Percentiles rank a stretch among this genome's conserved stretches.
phyloP scores from a whole-genome alignment of 1,140 invertebrate genomes.

The Agraylea sexmaculata region DNA sequence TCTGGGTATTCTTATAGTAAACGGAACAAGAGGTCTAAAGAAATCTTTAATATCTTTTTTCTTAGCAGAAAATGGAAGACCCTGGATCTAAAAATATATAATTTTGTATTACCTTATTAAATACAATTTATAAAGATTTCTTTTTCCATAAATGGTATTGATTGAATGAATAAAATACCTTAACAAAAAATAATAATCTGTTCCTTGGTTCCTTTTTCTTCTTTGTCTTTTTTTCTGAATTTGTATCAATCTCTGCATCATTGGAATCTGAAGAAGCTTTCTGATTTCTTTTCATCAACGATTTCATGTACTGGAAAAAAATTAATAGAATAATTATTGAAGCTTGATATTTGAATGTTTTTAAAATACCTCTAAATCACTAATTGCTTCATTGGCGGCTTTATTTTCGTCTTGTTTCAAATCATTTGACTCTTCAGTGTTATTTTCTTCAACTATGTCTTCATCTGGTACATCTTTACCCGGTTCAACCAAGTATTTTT shows the following conservation, averaged over 20 bases:
- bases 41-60: conserved; percentile 78
- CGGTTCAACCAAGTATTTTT: conserved; percentile 33
- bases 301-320: conserved; percentile 47
- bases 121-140: neutral
- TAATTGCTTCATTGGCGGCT: conserved; percentile 53
- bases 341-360: neutral
- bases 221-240: conserved; percentile 24
- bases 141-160: conserved; percentile 3
- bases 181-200: conserved; percentile 47
- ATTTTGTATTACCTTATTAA: conserved; percentile 7
- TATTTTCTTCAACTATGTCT: conserved; percentile 16
- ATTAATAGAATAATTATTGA: conserved; percentile 2
- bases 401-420: conserved; percentile 31
- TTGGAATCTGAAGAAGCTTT: conserved; percentile 21
- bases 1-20: conserved; percentile 63
- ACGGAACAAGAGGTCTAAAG: conserved; percentile 66
- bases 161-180: conserved; percentile 26
- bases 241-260: conserved; percentile 18
- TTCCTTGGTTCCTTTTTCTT: conserved; percentile 37
- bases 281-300: conserved; percentile 38
- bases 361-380: conserved; percentile 53
- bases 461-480: conserved; percentile 43
- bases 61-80: conserved; percentile 56
- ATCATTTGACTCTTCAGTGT: conserved; percentile 25
- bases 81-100: conserved; percentile 38